Evolutionary conservation across 35 echinoderm and acorn worm genomes (phyloP), one percentile per base, ranked within the genome.

Genomic region (Acanthaster planci): DNA sequence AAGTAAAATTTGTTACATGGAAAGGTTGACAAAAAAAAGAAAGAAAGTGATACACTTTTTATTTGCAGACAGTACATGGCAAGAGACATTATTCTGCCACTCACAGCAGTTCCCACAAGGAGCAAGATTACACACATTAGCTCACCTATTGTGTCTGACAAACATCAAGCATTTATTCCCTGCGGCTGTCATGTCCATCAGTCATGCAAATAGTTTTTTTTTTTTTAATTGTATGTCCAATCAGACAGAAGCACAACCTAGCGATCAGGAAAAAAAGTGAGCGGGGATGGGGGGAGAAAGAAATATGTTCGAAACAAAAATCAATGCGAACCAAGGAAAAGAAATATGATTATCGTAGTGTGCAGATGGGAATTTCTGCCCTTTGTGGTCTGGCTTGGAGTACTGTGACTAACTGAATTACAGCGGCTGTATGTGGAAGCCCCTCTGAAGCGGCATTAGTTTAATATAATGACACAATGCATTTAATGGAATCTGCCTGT

Each of bases 391-490:
- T 60, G 64, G 64, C 64, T 72, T 26, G 26, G 22, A 10, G 34
- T 19, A 4, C 2, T 6, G 64, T 0, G 23, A 2, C 64, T 72
- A 72, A 72, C 64, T 72, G 64, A 72, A 72, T 72, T 72, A 72
- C 64, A 30, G 30, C 14, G 23, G 64, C 64, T 72, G 30, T 72
- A 72, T 72, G 64, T 26, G 64, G 64, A 72, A 72, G 23, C 26
- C 26, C 30, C 30, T 72, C 64, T 72, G 64, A 31, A 72, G 64
- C 64, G 14, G 64, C 64, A 72, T 72, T 29, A 72, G 64, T 72
- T 72, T 72, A 72, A 72, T 72, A 72, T 72, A 72, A 72, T 72
- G 64, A 72, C 64, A 72, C 64, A 72, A 72, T 72, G 64, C 64
- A 72, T 72, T 72, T 72, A 34, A 72, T 72, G 64, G 64, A 72